Evolutionary conservation across 2,888 invertebrate species (phyloP), one percentile per base, ranked within the genome.

Genomic region (Entomobrya multifasciata): DNA sequence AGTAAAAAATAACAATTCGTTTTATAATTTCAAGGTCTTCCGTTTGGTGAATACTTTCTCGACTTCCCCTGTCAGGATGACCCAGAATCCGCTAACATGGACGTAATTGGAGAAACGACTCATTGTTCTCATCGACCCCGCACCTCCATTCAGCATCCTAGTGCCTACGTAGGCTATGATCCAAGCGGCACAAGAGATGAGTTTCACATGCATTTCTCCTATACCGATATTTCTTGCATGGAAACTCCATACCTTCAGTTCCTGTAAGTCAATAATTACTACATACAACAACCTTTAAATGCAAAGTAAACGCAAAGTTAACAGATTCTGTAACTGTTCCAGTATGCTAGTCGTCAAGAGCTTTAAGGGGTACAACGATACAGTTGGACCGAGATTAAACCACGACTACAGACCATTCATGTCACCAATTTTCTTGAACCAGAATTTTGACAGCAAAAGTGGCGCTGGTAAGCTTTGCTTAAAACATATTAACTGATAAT

Each of bases 51-150:
- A 57, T 85, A 78, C n/a, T 67, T 13, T 27, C 11, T 85, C 11
- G 57, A 85, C 0, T 85, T 85, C n/a, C 77, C 77, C 27, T 85
- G 84, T n/a, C 1, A 5, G 4, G 80, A 80, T 55, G 15, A 55
- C 25, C 0, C 20, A 0, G 20, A 55, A 6, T 55, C 52, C 3
- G 1, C 15, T 3, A 52, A 74, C 20, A 52, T 74, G 11, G 17
- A 49, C 17, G n/a, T 8, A 1, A 49, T 49, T 20, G 79, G 65
- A 0, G 65, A 79, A 20, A 44, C 30, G n/a, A 20, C 79, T 1
- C 49, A 65, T 20, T 80, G 80, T 20, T 27, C 67, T 0, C 55
- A 47, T 36, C 67, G 80, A 20, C 52, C 80, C 0, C 25, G 25
- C 10, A 67, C 67, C 11, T 52, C 52, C 0, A 67, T 80, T 22